Base-by-base conservation (phyloP, 2,888 invertebrate species). In the Phasia obesa region DNA sequence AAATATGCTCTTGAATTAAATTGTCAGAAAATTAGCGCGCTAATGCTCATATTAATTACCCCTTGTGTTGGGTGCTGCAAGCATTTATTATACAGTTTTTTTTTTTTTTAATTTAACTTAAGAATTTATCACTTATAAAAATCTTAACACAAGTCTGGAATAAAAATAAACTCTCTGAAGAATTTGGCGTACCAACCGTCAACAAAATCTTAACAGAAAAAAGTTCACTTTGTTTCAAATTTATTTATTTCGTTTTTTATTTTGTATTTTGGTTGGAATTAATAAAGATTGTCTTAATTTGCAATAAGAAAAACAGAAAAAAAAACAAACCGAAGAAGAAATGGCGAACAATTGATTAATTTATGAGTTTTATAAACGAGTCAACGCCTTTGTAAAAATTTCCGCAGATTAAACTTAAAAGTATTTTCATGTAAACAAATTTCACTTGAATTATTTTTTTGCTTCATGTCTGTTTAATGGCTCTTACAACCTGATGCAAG, bases 41-140 rank as follows among this genome's bases (percentile, higher is more conserved):
- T 85, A 84, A 85, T 86, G 55, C 79, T 85, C 59, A 84, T 84
- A 85, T 85, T 85, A 85, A 85, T 86, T 86, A 84, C 82, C 64
- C 76, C 84, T 73, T 77, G 55, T 79, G 84, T 80, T 85, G 69
- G 53, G 67, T 70, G 69, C 51, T 69, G 44, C 70, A 35, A 42
- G 44, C 69, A 82, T 53, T 77, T 62, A 42, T 76, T 81, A 55
- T 55, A 57, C 7, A 27, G 51, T n/a, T 70, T 65, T 70, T 55
- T 78, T 78, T 47, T 27, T 38, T 53, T 71, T 75, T 11, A n/a
- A n/a, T n/a, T n/a, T n/a, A n/a, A n/a, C n/a, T n/a, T n/a, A 44
- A 44, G 47, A 78, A 83, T 75, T 78, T 82, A 78, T 78, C 82
- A 75, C 75, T 59, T 42, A 27, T 11, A 74, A 44, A 83, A 83